Percentiles rank a stretch among this genome's conserved stretches.
These are phyloP conservation scores for Pristionchus japonicus DNA, from an alignment of 2,888 invertebrate genomes.

Conservation along the genomic window DNA sequence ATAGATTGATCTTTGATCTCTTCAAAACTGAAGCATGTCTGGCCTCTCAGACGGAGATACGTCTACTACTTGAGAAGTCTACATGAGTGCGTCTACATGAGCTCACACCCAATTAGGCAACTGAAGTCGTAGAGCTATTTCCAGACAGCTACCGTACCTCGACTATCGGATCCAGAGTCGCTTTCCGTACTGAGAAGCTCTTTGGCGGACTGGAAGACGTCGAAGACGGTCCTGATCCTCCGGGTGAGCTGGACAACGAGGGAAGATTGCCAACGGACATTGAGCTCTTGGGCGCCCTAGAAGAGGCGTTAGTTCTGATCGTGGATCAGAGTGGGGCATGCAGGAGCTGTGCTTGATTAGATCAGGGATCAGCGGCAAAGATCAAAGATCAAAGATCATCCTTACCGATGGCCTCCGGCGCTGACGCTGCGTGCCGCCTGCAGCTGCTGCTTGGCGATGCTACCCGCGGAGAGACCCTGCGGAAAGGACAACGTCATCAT, in stretches of 20 bases:
- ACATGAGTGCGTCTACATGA: too few relatives aligned
- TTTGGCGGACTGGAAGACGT: slow-evolving; percentile 19
- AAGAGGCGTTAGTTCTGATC: neutral
- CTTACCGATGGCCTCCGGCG: slow-evolving; percentile 34
- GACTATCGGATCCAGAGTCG: slow-evolving; percentile 30
- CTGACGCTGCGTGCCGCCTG: slow-evolving; percentile 18
- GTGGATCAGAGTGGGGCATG: too few relatives aligned
- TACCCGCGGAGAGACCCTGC: neutral
- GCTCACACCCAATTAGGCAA: too few relatives aligned
- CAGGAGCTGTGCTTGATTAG: too few relatives aligned
- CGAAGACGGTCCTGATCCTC: neutral
- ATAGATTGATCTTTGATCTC: neutral
- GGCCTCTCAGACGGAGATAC: too few relatives aligned
- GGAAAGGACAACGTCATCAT: neutral
- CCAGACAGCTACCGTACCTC: neutral
- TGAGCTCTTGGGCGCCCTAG: neutral
- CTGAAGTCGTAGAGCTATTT: too few relatives aligned
- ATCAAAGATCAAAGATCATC: neutral
- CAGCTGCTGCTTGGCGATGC: slow-evolving; percentile 14
- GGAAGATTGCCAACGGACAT: slow-evolving; percentile 41
- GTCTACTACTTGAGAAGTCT: too few relatives aligned
- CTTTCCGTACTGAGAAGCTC: slow-evolving; percentile 33
- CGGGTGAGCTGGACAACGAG: neutral
- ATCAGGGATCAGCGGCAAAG: neutral
- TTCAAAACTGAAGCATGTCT: too few relatives aligned